Percentiles rank a stretch among this genome's conserved stretches.
phyloP scores from a whole-genome alignment of 2,888 invertebrate species.

The Tenthredo livida region DNA sequence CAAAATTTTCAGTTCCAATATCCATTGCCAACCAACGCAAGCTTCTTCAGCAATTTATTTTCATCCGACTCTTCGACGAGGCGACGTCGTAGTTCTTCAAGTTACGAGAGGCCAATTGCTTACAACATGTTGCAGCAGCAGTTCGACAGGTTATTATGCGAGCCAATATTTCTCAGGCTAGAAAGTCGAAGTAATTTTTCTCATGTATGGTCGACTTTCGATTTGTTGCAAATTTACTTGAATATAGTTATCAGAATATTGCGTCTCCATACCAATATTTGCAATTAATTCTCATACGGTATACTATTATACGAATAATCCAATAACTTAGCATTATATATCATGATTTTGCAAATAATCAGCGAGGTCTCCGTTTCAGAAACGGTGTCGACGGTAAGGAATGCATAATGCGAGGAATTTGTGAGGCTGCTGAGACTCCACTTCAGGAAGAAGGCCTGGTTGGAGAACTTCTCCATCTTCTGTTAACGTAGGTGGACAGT shows the following conservation, averaged over 20 bases:
- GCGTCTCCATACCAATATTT: not conserved
- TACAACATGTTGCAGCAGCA: slow-evolving; percentile 77
- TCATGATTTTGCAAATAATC: not conserved
- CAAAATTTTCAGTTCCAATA: slow-evolving; percentile 86
- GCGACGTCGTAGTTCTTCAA: slow-evolving; percentile 53
- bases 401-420: slow-evolving; percentile 85
- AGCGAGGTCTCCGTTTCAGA: slow-evolving; percentile 76
- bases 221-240: not conserved
- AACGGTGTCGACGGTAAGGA: slow-evolving; percentile 84
- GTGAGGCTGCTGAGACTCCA: slow-evolving; percentile 84
- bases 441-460: slow-evolving; percentile 81
- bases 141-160: slow-evolving; percentile 70
- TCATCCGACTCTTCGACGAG: slow-evolving; percentile 71
- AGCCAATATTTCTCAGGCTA: not conserved
- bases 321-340: not conserved
- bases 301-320: not conserved
- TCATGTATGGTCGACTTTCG: not conserved
- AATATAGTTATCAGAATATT: not conserved
- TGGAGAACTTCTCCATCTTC: slow-evolving; percentile 78
- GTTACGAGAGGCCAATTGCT: slow-evolving; percentile 66
- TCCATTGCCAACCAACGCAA: slow-evolving; percentile 79
- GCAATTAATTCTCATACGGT: not conserved
- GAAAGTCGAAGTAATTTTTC: not conserved
- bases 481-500: slow-evolving; percentile 75
- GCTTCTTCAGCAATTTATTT: slow-evolving; percentile 79